Percentiles rank a stretch among this genome's conserved stretches.
phyloP scores from a whole-genome alignment of 2,888 invertebrate species.

The Leucoptera coffeella region DNA sequence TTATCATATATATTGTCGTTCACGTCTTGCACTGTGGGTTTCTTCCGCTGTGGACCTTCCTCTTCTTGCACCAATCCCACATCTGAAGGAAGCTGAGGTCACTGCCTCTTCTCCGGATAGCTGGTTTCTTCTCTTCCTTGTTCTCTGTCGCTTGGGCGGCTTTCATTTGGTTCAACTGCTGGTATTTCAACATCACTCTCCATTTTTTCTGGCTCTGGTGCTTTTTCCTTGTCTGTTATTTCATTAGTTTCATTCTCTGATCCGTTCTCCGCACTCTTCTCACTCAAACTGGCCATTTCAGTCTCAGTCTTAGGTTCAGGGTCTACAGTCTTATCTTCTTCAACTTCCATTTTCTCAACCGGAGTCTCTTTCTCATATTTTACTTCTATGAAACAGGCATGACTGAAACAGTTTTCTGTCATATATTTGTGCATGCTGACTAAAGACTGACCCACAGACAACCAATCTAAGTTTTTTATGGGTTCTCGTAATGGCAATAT shows the following conservation, averaged over 20 bases:
- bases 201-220: constrained; percentile 27
- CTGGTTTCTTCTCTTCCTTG: constrained; percentile 40
- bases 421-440: constrained; percentile 60
- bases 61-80: constrained; percentile 70
- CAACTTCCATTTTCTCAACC: constrained; percentile 23
- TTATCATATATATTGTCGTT: constrained; percentile 64
- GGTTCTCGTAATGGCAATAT: constrained; percentile 54
- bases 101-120: constrained; percentile 63
- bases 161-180: no score
- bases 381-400: constrained; percentile 38
- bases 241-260: constrained; percentile 37
- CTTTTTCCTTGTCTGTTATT: constrained; percentile 34
- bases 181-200: constrained; percentile 28
- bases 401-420: constrained; percentile 52
- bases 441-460: constrained; percentile 59
- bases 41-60: constrained; percentile 45
- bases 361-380: constrained; percentile 21
- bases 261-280: constrained; percentile 21
- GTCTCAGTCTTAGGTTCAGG: constrained; percentile 18
- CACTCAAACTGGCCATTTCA: constrained; percentile 13
- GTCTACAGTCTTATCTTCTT: constrained; percentile 21
- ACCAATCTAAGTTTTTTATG: constrained; percentile 56
- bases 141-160: constrained; percentile 14
- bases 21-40: constrained; percentile 45
- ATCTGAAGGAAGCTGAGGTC: constrained; percentile 66